Conservation (phyloP, 2,797 vertebrate species). For the Myotis daubentonii region DNA sequence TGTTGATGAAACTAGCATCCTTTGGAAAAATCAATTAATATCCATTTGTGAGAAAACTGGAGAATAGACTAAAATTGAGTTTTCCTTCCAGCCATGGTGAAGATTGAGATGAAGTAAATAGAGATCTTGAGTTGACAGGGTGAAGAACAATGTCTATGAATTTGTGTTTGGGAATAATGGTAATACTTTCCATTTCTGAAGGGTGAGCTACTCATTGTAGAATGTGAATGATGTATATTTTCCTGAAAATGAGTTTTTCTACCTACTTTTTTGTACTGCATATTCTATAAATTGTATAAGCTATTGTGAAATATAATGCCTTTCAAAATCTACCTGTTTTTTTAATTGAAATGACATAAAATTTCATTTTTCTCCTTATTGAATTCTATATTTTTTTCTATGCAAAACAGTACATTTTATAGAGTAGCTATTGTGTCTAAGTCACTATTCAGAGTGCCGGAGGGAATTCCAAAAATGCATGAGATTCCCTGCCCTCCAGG, state of each 20-base stretch:
- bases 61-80: slow-evolving; percentile 10
- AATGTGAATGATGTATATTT: slow-evolving; percentile 49
- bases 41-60: slow-evolving; percentile 1
- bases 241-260: slow-evolving; percentile 22
- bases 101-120: neutral
- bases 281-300: slow-evolving; percentile 50
- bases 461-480: neutral
- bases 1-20: neutral
- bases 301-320: slow-evolving; percentile 34
- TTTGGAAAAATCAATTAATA: slow-evolving; percentile 50
- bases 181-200: slow-evolving; percentile 27
- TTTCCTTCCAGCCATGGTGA: neutral
- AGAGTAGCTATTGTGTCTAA: slow-evolving; percentile 31
- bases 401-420: slow-evolving; percentile 43
- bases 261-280: slow-evolving; percentile 15
- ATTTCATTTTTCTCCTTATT: slow-evolving; percentile 39
- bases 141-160: neutral
- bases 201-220: slow-evolving; percentile 29
- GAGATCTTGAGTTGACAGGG: neutral
- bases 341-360: slow-evolving; percentile 41
- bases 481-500: neutral
- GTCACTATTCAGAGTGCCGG: neutral
- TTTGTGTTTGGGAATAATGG: slow-evolving; percentile 15
- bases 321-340: slow-evolving; percentile 38
- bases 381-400: neutral